Evolutionary conservation across 2,797 vertebrate species (phyloP), one percentile per base, ranked within the genome.

Genomic region (Forpus xanthops): DNA sequence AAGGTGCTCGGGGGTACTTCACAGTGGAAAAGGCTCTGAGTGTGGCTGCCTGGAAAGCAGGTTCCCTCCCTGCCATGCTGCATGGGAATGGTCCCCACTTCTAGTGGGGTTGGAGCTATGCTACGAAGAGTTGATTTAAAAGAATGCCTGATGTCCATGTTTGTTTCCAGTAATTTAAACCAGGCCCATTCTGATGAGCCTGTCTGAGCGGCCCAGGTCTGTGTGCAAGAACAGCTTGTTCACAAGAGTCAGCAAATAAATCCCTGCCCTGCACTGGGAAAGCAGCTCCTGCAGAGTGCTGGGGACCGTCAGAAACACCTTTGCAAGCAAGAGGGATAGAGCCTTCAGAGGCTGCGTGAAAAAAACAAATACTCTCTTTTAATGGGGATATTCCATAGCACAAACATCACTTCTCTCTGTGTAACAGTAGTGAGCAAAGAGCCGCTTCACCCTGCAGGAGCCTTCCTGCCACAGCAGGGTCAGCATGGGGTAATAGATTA

Each of bases 341-440:
- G 25, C 5, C 15, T 52, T 5, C 5, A 1, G 60, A 83, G 68
- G 47, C 87, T n/a, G n/a, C 0, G 1, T 93, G 89, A 33, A 94
- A 94, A 87, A 94, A 91, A 72, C 55, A 78, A 50, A 73, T 41
- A 6, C 14, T 72, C 75, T 72, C 27, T 35, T 96, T 96, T 91
- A 94, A 70, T 90, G 79, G 55, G 82, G 39, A 25, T 9, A 11
- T 19, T 52, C 31, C 24, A 18, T 11, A 39, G 56, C 72, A 64
- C 64, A 64, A 84, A 41, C 35, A 11, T 39, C 0, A 0, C 31
- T 56, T 75, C 62, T 71, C 56, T 82, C 61, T 42, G 82, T 83
- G 6, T n/a, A 64, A 89, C 82, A 72, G 82, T 4, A 87, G 61
- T 3, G 31, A 77, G 78, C 72, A 42, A 72, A n/a, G 24, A 60